A percentile compares a stretch with the other conserved stretches of the same genome.
Conservation (phyloP, 2,797 vertebrate genomes). For the Gymnodraco acuticeps region DNA sequence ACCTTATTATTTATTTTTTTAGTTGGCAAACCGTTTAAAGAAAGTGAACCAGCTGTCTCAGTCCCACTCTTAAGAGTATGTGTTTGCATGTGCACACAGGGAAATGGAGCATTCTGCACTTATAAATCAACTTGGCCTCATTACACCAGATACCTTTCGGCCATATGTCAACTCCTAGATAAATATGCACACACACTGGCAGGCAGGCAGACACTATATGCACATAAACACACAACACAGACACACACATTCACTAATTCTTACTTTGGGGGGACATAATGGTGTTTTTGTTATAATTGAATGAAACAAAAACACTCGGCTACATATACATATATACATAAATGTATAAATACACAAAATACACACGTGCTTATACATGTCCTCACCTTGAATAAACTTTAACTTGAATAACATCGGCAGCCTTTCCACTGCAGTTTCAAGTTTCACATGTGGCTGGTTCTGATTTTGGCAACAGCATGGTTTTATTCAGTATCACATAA, state of each 20-base stretch:
- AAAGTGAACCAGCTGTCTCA: constrained; percentile 53
- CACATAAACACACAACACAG: not conserved
- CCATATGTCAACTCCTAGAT: constrained; percentile 26
- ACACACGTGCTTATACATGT: constrained; percentile 5
- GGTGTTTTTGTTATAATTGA: constrained; percentile 14
- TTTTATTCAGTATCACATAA: constrained; percentile 45
- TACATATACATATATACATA: constrained; percentile 3
- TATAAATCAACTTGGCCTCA: constrained; percentile 77
- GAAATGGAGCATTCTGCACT: constrained; percentile 52
- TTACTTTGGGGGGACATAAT: not conserved
- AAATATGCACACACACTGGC: not conserved
- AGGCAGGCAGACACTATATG: not conserved
- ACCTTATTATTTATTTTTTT: constrained; percentile 40
- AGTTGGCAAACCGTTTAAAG: constrained; percentile 36
- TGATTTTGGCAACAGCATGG: constrained; percentile 14
- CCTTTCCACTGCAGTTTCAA: constrained; percentile 38
- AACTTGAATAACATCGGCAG: constrained; percentile 30
- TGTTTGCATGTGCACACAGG: constrained; percentile 32
- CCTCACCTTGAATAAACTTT: constrained; percentile 33
- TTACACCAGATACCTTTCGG: constrained; percentile 58
- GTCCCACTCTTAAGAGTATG: constrained; percentile 5
- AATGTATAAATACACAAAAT: not conserved
- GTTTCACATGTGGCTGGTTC: constrained; percentile 19
- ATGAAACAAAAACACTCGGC: not conserved
- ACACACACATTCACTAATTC: not conserved